Evolutionary conservation across 2,797 vertebrate species (phyloP), one percentile per base, ranked within the genome.

Genomic region (Dallia pectoralis): DNA sequence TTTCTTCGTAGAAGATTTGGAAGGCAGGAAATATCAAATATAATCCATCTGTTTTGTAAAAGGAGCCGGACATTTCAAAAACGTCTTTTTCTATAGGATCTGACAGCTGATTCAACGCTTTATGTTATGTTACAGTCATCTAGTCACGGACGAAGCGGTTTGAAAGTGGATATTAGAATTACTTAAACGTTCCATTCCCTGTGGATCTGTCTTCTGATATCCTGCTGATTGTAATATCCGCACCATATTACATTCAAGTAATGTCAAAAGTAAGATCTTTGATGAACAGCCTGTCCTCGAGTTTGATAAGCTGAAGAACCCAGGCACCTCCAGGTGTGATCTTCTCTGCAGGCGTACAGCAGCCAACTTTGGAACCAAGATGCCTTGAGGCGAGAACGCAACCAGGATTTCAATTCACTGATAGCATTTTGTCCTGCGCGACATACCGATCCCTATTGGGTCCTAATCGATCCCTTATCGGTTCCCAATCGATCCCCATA

Each of bases 71-170:
- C 16, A 64, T 30, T 30, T 18, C 15, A 63, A 63, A 63, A 8
- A 32, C 1, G 7, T 63, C 4, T 32, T 63, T 63, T 15, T 30
- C 27, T 30, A 72, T 48, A 74, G 53, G 56, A 75, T 56, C 73
- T 71, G 47, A 44, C 67, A 67, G 69, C 30, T 2, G n/a, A 63
- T 40, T 16, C 18, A 49, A 56, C 2, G 0, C 44, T 32, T 63
- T 74, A 49, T 25, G 32, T 61, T 72, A 49, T 49, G 51, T 70
- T 73, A 74, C 74, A 47, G 66, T 80, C 73, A 73, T 69, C 49
- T 63, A 53, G 56, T 33, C 71, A 59, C 27, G 62, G 53, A 30
- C 59, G 72, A 76, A 76, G 33, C 66, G 64, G 72, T 73, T 67
- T 77, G 61, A 77, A 84, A 82, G 73, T 27, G 47, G 22, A 27